A percentile compares a stretch with the other conserved stretches of the same genome.
Conservation (phyloP, 2,797 vertebrate species). For the Myripristis jacobus region DNA sequence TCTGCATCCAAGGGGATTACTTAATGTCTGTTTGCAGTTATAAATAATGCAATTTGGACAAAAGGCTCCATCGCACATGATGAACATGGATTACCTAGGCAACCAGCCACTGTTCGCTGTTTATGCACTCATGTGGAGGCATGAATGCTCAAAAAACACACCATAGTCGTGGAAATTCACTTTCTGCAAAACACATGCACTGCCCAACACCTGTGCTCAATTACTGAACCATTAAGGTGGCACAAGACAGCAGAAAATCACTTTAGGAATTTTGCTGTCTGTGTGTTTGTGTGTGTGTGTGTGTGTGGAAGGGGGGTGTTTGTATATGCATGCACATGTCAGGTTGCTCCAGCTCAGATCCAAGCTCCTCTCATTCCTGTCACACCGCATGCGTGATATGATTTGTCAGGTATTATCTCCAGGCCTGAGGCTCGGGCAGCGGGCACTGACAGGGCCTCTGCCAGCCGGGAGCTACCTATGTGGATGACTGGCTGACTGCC, state of each 20-base stretch:
- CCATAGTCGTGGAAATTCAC: constrained; percentile 1
- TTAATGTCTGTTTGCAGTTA: constrained; percentile 1
- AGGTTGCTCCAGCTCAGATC: constrained; percentile 44
- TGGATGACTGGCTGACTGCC: constrained; percentile 25
- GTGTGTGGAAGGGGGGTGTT: not conserved
- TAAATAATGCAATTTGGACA: constrained; percentile 12
- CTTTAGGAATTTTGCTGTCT: not conserved
- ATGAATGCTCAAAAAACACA: not conserved
- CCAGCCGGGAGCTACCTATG: constrained; percentile 23
- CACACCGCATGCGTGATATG: constrained; percentile 39
- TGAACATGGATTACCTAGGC: not conserved
- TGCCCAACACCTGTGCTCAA: constrained; percentile 49
- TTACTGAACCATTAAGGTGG: not conserved
- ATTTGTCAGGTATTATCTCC: constrained; percentile 65
- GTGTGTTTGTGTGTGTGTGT: not conserved
- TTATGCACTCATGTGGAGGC: not conserved
- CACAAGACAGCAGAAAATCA: not conserved
- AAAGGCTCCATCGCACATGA: not conserved
- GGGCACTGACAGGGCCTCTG: constrained; percentile 39
- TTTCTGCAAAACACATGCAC: constrained; percentile 57
- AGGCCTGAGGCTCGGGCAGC: constrained; percentile 46
- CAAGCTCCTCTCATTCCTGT: constrained; percentile 43
- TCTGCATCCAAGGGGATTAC: not conserved
- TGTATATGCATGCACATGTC: constrained; percentile 34
- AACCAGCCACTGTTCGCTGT: not conserved